Evolutionary conservation across 2,888 invertebrate species (phyloP).

Genomic region (Plebejus melissa): DNA sequence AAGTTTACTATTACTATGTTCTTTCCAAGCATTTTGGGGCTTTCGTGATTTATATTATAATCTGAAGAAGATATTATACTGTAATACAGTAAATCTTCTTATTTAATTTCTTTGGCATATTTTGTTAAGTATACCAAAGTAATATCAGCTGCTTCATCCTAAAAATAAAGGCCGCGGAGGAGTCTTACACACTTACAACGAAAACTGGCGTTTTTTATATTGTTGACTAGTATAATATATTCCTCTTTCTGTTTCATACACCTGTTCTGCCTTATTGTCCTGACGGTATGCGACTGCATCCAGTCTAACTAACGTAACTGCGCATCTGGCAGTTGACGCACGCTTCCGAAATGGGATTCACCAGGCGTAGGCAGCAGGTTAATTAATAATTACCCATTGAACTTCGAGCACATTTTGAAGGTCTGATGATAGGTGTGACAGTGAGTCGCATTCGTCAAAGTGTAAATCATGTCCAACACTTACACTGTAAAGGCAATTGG

Average conservation of each 20-base stretch:
- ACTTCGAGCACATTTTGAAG: not conserved
- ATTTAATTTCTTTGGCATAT: not conserved
- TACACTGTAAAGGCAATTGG: no score
- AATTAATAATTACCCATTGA: not conserved
- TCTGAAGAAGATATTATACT: not conserved
- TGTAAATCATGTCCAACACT: not conserved
- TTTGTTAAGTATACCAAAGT: not conserved
- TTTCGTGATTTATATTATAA: not conserved
- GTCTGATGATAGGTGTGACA: not conserved
- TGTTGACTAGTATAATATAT: no score
- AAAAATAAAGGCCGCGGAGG: no score
- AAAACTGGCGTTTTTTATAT: no score
- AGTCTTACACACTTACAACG: no score
- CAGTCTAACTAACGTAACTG: not conserved
- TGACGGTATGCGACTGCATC: not conserved
- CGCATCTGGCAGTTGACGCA: not conserved
- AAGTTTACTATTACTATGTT: not conserved
- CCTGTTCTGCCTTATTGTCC: no score
- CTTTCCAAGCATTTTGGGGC: not conserved
- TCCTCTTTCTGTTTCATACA: no score
- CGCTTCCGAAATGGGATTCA: not conserved
- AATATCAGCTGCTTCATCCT: no score
- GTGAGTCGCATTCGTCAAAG: not conserved
- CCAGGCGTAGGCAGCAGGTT: not conserved
- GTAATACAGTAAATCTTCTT: no score